A percentile compares a stretch with the other conserved stretches of the same genome.
Conservation (phyloP, 2,113 vertebrate genomes). For the Hydropotes inermis region DNA sequence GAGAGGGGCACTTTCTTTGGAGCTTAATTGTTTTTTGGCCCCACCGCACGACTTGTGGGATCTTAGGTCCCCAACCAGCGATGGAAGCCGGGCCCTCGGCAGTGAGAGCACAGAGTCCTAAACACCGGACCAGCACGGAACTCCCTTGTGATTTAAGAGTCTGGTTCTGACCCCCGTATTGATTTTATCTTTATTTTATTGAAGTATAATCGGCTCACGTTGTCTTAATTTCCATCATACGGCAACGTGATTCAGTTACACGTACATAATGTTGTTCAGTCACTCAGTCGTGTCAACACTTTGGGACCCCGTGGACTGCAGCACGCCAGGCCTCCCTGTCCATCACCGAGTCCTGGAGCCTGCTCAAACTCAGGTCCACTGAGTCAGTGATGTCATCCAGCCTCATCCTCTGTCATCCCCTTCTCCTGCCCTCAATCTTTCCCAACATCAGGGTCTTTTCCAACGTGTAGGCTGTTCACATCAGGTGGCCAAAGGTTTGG, state of each 20-base stretch:
- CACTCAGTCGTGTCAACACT: too few species aligned
- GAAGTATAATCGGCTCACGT: not conserved
- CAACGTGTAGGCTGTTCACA: not conserved
- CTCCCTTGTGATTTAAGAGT: constrained; percentile 87
- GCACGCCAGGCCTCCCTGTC: not conserved
- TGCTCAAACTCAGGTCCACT: not conserved
- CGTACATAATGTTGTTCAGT: too few species aligned
- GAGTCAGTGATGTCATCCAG: not conserved
- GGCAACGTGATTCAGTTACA: not conserved
- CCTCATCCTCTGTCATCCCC: not conserved
- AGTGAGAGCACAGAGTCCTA: not conserved
- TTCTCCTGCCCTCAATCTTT: not conserved
- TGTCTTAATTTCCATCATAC: not conserved
- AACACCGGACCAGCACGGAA: too few species aligned
- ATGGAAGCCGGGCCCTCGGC: not conserved
- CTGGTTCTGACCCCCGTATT: constrained; percentile 72
- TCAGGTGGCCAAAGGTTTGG: not conserved
- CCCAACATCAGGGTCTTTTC: not conserved
- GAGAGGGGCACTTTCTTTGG: constrained; percentile 69
- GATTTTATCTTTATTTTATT: not conserved
- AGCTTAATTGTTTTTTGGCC: constrained; percentile 77
- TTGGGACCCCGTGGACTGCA: too few species aligned
- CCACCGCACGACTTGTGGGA: rapidly evolving
- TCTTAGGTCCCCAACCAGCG: not conserved
- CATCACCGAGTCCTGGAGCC: rapidly evolving